Evolutionary conservation across 2,797 vertebrate genomes (phyloP).

Genomic region (Cuculus canorus): DNA sequence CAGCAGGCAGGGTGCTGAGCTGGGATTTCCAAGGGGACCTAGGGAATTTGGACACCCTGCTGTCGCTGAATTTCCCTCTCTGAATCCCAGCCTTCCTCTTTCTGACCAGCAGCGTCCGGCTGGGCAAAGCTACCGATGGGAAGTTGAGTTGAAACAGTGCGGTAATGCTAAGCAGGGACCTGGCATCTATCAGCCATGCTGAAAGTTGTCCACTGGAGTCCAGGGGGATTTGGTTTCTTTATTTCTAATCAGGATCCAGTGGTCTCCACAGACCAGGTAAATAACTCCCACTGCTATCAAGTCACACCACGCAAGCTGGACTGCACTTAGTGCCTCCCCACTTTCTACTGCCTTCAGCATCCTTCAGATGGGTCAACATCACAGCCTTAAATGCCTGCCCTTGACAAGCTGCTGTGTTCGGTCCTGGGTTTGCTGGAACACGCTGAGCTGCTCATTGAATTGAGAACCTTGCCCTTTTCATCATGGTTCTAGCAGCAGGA

Average conservation of each 20-base stretch:
- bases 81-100: background rate
- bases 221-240: background rate
- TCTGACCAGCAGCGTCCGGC: background rate
- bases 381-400: background rate
- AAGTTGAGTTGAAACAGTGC: background rate
- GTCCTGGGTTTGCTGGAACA: background rate
- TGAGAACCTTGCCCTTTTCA: background rate
- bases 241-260: background rate
- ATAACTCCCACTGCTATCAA: background rate
- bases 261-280: background rate
- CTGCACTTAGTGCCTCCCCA: background rate
- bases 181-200: background rate
- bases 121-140: background rate
- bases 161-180: background rate
- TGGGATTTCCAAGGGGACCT: background rate
- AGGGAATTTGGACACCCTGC: background rate
- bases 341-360: background rate
- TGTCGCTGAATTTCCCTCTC: background rate
- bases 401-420: background rate
- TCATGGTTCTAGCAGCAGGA: background rate
- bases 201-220: background rate
- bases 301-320: background rate
- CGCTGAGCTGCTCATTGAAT: background rate
- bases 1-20: background rate
- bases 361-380: background rate